Evolutionary conservation across 2,113 vertebrate species (phyloP).

Genomic region (Xerus inauris): DNA sequence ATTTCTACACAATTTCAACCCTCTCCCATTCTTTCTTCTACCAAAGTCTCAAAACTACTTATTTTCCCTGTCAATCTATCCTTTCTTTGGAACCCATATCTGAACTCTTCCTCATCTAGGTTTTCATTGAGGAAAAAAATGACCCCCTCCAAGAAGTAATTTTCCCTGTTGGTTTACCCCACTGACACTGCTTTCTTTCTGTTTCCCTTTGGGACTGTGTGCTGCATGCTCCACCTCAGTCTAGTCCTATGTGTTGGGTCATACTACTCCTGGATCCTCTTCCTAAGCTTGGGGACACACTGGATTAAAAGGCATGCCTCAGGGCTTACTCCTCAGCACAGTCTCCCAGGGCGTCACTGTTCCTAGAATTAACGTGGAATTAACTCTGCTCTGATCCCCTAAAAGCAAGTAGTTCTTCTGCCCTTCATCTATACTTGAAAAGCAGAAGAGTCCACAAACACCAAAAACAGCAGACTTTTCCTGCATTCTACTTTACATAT

Average conservation of each 20-base stretch:
- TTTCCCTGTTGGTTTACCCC: neutral
- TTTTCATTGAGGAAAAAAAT: neutral
- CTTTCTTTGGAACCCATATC: neutral
- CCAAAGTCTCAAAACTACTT: neutral
- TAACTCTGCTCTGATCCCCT: neutral
- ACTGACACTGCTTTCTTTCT: neutral
- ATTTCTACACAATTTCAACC: neutral
- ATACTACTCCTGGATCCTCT: neutral
- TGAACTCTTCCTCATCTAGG: neutral
- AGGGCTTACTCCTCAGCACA: neutral
- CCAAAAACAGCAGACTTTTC: neutral
- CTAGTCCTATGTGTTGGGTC: neutral
- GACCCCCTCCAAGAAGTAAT: neutral
- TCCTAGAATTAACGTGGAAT: neutral
- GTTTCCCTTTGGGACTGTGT: neutral
- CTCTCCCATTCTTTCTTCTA: neutral
- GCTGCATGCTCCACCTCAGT: neutral
- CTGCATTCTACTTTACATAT: neutral
- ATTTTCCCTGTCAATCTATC: neutral
- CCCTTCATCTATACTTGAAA: neutral
- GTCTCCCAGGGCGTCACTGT: neutral
- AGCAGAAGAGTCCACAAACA: neutral
- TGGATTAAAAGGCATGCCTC: neutral
- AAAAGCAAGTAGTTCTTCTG: neutral
- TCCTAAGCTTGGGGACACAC: neutral